Conservation (phyloP, 2,797 vertebrate genomes). For the Telmatherina bonti region DNA sequence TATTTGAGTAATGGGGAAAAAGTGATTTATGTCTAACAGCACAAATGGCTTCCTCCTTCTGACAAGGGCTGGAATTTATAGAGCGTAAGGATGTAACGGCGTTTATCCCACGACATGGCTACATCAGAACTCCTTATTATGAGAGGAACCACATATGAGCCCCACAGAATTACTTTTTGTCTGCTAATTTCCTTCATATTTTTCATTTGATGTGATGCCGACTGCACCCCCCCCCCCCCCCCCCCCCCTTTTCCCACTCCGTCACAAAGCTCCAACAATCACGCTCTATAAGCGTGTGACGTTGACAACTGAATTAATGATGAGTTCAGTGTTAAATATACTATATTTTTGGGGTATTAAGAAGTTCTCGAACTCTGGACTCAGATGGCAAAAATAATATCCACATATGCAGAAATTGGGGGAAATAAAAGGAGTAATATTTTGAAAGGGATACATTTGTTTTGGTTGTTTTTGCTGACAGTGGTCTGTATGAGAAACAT, state of each 20-base stretch:
- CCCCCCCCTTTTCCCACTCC: constrained; percentile 11
- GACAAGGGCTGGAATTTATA: constrained; percentile 82
- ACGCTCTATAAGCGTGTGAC: constrained; percentile 38
- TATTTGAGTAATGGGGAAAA: constrained; percentile 61
- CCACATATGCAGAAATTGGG: constrained; percentile 45
- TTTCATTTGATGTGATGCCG: constrained; percentile 28
- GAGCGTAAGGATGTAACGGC: constrained; percentile 73
- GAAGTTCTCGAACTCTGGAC: constrained; percentile 29
- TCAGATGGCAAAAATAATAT: constrained; percentile 37
- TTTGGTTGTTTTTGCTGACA: constrained; percentile 1
- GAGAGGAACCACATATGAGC: constrained; percentile 28
- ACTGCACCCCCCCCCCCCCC: constrained; percentile 35
- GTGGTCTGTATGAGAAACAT: constrained; percentile 37
- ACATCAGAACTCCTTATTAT: constrained; percentile 28
- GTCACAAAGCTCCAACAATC: constrained; percentile 39
- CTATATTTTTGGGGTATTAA: constrained; percentile 23
- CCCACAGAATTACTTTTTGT: constrained; percentile 29
- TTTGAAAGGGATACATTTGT: constrained; percentile 45
- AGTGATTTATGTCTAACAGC: constrained; percentile 59
- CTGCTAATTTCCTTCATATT: constrained; percentile 26
- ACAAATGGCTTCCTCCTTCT: constrained; percentile 70
- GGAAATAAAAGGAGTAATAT: constrained; percentile 44
- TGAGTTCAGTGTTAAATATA: constrained; percentile 33
- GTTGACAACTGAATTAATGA: constrained; percentile 38
- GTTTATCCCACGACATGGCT: constrained; percentile 54